Conservation (phyloP, 2,797 vertebrate species). For the Rhinatrema bivittatum region DNA sequence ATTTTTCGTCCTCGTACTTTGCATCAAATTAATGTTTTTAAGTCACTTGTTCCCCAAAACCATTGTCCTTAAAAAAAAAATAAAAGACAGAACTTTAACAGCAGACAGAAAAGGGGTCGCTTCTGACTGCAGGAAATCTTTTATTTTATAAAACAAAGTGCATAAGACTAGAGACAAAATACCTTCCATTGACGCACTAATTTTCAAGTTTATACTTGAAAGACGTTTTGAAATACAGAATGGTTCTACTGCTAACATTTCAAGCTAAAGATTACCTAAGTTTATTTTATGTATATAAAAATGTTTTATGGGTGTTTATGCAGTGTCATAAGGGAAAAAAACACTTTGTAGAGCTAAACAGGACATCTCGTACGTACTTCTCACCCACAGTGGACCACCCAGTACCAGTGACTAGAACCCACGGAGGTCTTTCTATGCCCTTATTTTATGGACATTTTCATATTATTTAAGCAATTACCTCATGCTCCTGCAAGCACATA, state of each 20-base stretch:
- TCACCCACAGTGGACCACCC: conserved; percentile 48
- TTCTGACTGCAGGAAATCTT: too few species aligned
- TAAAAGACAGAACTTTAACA: too few species aligned
- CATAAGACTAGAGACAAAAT: too few species aligned
- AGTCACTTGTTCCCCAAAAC: too few species aligned
- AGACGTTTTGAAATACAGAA: conserved; percentile 14
- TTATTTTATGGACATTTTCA: conserved; percentile 40
- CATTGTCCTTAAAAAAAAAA: too few species aligned
- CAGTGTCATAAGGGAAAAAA: conserved; percentile 56
- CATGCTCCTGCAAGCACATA: conserved; percentile 26
- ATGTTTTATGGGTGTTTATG: conserved; percentile 53
- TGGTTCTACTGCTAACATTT: conserved; percentile 33
- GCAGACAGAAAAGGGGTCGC: too few species aligned
- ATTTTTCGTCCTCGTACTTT: too few species aligned
- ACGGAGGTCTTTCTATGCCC: conserved; percentile 24
- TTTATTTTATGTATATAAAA: conserved; percentile 43
- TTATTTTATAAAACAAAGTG: too few species aligned
- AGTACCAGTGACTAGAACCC: conserved; percentile 40
- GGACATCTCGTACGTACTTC: conserved; percentile 38
- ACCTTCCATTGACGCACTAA: too few species aligned
- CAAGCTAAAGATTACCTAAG: conserved; percentile 44
- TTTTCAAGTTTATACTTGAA: conserved; percentile 25
- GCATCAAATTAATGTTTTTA: too few species aligned
- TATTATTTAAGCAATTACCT: conserved; percentile 49
- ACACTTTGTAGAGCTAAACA: conserved; percentile 53